Conservation (phyloP, 1,140 invertebrate species). For the Hirudo medicinalis region DNA sequence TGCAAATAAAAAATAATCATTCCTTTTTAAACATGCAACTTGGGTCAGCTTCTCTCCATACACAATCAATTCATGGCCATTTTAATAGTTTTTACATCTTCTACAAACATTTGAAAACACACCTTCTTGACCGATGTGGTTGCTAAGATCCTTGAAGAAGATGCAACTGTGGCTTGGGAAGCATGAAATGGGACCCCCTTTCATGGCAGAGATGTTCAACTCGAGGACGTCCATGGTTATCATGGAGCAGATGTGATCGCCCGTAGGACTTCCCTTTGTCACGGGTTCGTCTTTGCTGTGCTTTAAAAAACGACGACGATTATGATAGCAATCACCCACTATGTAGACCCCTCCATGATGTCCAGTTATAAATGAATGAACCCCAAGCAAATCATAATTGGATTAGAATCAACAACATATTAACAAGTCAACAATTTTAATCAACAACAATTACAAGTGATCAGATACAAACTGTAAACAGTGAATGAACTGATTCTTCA, state of each 20-base stretch:
- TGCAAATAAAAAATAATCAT: neutral
- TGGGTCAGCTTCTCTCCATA: too few relatives aligned
- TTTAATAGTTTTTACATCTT: neutral
- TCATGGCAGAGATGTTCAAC: neutral
- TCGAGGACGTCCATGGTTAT: neutral
- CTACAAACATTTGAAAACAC: neutral
- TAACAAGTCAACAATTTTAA: too few relatives aligned
- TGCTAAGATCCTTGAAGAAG: neutral
- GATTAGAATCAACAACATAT: neutral
- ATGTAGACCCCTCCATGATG: neutral
- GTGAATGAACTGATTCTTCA: neutral
- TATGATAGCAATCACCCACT: neutral
- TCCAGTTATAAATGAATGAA: neutral
- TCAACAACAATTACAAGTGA: neutral
- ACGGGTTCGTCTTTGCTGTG: neutral
- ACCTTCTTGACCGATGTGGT: neutral
- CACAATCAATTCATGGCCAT: too few relatives aligned
- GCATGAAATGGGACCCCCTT: neutral
- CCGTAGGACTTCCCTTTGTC: neutral
- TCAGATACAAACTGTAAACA: neutral
- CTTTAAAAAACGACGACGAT: neutral
- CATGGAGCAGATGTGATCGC: neutral
- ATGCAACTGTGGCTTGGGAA: neutral
- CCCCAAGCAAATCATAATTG: neutral
- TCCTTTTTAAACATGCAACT: too few relatives aligned